Evolutionary conservation across 2,888 invertebrate species (phyloP).

Genomic region (Ormyrus nitidulus): DNA sequence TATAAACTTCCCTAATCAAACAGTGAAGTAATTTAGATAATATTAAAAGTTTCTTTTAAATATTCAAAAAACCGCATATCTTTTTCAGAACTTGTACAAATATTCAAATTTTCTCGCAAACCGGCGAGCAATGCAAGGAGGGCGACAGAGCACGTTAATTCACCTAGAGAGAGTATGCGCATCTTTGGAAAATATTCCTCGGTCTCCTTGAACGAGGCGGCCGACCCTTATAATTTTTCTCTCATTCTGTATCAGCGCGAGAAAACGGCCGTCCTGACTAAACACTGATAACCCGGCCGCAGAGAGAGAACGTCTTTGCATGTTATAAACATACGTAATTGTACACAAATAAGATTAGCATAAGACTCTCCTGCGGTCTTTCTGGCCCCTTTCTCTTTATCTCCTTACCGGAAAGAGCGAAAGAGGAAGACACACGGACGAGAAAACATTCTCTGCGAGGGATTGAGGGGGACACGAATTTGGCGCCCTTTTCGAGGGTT

Average conservation of each 20-base stretch:
- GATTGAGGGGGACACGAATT: neutral
- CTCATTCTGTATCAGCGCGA: slow-evolving; percentile 44
- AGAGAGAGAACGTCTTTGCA: slow-evolving; percentile 72
- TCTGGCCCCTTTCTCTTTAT: neutral
- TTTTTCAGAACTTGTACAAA: too few relatives aligned
- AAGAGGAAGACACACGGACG: neutral
- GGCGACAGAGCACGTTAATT: too few relatives aligned
- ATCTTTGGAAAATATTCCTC: slow-evolving; percentile 34
- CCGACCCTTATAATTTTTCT: slow-evolving; percentile 52
- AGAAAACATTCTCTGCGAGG: neutral
- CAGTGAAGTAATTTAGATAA: too few relatives aligned
- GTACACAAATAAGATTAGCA: slow-evolving; percentile 76
- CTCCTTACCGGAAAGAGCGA: neutral
- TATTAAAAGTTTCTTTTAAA: too few relatives aligned
- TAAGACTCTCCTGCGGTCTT: slow-evolving; percentile 64
- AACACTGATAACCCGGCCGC: slow-evolving; percentile 73
- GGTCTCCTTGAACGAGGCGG: neutral
- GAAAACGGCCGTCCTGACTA: slow-evolving; percentile 71
- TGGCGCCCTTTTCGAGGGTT: neutral
- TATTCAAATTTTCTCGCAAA: too few relatives aligned
- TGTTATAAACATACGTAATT: slow-evolving; percentile 76
- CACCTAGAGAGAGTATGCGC: neutral
- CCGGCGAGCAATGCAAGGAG: too few relatives aligned
- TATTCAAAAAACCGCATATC: too few relatives aligned
- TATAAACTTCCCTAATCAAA: too few relatives aligned